These are phyloP conservation scores for Galaxea fascicularis DNA, from an alignment of 92 coral and sea anemone genomes.

Conservation along the genomic window DNA sequence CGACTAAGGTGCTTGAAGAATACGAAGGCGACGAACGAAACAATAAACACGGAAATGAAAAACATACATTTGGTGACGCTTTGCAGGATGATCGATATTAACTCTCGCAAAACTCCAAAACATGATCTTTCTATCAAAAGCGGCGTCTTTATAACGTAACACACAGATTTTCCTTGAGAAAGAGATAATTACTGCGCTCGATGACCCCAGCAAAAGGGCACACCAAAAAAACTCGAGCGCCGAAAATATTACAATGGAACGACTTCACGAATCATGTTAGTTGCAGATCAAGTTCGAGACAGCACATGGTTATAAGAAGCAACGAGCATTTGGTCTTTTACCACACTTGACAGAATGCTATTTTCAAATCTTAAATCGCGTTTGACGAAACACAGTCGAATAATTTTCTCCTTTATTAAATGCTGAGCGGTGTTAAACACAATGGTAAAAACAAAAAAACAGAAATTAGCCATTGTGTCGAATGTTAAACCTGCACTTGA, in stretches of 20 bases:
- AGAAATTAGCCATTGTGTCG: conserved; percentile 36
- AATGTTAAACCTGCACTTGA: conserved; percentile 22
- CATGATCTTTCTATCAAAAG: background rate
- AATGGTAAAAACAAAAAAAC: background rate
- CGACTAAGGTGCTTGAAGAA: background rate
- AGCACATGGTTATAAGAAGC: background rate
- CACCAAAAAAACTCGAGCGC: background rate
- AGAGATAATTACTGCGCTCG: background rate
- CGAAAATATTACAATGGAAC: background rate
- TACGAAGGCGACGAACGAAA: background rate
- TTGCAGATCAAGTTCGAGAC: background rate
- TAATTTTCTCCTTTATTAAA: background rate
- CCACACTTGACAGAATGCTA: background rate
- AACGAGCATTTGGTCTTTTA: background rate
- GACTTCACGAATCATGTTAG: background rate
- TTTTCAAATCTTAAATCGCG: background rate
- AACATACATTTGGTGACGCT: background rate
- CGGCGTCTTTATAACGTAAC: background rate
- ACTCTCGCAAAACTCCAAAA: background rate
- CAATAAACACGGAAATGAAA: background rate
- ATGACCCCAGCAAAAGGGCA: background rate
- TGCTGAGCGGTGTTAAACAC: background rate
- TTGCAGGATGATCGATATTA: background rate
- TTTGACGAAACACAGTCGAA: background rate
- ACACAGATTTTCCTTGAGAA: background rate